Evolutionary conservation across 2,797 vertebrate genomes (phyloP), one percentile per base, ranked within the genome.

Genomic region (Synanceia verrucosa): DNA sequence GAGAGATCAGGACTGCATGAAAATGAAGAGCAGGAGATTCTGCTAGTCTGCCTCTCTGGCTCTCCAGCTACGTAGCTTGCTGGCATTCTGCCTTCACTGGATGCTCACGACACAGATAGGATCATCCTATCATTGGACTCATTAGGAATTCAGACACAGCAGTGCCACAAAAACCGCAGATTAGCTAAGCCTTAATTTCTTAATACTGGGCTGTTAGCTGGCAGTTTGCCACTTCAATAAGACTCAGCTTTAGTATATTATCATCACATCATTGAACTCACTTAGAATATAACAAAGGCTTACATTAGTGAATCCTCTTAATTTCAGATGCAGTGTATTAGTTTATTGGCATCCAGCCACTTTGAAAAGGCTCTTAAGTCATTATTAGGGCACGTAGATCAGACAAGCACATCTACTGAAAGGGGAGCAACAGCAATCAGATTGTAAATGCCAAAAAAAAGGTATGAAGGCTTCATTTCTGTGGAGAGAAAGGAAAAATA

Each of bases 71-170:
- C 12, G 44, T 66, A 51, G 59, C 64, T 79, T 5, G 2, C 66
- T 71, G 58, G 67, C 58, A 65, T 67, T 58, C 65, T 81, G 83
- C 58, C 76, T 67, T 14, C 46, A 62, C 36, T 50, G 56, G 57
- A 65, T 78, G 56, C 48, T 64, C 0, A 11, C 31, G 23, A 79
- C 67, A 46, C 24, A 70, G 86, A 86, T 78, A 83, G 3, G 29
- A 79, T 86, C 78, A 76, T 62, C 73, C 41, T 67, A 82, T 84
- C 67, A 70, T 64, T 34, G 39, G 47, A 18, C 36, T 86, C 74
- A 83, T 87, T 86, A 82, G 66, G 60, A 78, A 81, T 79, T 79
- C 67, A 75, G 58, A 78, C 68, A 77, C 24, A 69, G 77, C 81
- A 65, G 29, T 60, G 76, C 74, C 55, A 71, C 46, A 69, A 79